Percentiles rank a stretch among this genome's conserved stretches.
phyloP scores from a whole-genome alignment of 2,888 invertebrate genomes.

The Athalia circularis region DNA sequence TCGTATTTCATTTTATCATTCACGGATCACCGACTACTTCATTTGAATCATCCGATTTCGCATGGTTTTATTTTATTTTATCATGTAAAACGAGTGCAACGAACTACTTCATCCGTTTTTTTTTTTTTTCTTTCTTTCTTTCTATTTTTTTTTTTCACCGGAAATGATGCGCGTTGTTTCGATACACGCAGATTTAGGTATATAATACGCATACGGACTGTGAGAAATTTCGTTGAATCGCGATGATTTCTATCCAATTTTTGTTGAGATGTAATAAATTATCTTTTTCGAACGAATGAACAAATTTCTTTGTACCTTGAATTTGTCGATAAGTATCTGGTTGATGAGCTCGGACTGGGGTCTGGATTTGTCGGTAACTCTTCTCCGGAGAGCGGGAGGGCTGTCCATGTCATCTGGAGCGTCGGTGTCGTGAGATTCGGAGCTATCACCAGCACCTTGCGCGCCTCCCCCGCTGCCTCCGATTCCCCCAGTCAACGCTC shows the following conservation, averaged over 20 bases:
- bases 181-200: too few species aligned
- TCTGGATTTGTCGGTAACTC: slow-evolving; percentile 74
- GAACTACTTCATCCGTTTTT: too few species aligned
- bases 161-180: too few species aligned
- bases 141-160: too few species aligned
- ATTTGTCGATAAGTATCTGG: slow-evolving; percentile 78
- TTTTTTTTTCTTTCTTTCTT: too few species aligned
- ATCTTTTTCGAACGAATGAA: background rate
- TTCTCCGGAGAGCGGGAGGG: slow-evolving; percentile 76
- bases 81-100: too few species aligned
- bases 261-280: background rate
- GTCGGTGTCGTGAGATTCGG: slow-evolving; percentile 79
- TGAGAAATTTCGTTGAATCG: too few species aligned
- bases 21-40: too few species aligned
- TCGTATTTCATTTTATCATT: too few species aligned
- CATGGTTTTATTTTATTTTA: too few species aligned
- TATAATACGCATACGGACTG: too few species aligned
- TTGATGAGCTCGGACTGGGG: slow-evolving; percentile 79
- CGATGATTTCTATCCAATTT: background rate
- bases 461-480: slow-evolving; percentile 70
- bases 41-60: too few species aligned
- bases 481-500: slow-evolving; percentile 66
- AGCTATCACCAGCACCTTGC: slow-evolving; percentile 76
- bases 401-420: slow-evolving; percentile 76
- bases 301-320: slow-evolving; percentile 74